These are phyloP conservation scores for Saimiri boliviensis DNA, from an alignment of 2,113 vertebrate species.

Conservation along the genomic window DNA sequence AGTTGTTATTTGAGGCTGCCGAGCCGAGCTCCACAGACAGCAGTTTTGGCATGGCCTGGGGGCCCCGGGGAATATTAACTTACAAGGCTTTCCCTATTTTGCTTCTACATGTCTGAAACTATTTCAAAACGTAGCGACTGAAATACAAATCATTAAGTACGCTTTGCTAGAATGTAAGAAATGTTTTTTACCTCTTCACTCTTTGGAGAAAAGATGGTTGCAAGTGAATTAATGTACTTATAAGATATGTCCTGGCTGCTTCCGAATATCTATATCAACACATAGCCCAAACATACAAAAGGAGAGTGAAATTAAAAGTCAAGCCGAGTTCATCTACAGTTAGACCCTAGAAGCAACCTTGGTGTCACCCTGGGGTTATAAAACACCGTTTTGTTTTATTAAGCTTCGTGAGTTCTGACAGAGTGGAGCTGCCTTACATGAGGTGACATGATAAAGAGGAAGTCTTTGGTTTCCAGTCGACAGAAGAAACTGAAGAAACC, in stretches of 20 bases:
- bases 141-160: conserved; percentile 67
- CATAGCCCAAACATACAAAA: background rate
- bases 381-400: background rate
- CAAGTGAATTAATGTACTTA: background rate
- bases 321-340: background rate
- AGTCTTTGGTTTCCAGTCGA: background rate
- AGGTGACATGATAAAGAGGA: background rate
- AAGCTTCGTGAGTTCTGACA: background rate
- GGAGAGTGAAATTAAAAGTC: background rate
- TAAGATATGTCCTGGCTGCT: background rate
- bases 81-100: conserved; percentile 70
- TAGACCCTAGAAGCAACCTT: background rate
- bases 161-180: conserved; percentile 29
- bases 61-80: conserved; percentile 71
- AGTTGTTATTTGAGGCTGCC: conserved; percentile 22
- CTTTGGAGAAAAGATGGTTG: background rate
- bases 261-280: background rate
- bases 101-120: conserved; percentile 73
- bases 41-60: conserved; percentile 42
- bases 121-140: conserved; percentile 66
- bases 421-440: background rate
- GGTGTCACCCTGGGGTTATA: background rate
- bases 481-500: background rate
- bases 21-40: background rate
- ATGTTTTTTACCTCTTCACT: background rate